Percentiles rank a stretch among this genome's conserved stretches.
Evolutionary conservation across 1,140 invertebrate genomes (phyloP).

Genomic region (Drosophila orena): DNA sequence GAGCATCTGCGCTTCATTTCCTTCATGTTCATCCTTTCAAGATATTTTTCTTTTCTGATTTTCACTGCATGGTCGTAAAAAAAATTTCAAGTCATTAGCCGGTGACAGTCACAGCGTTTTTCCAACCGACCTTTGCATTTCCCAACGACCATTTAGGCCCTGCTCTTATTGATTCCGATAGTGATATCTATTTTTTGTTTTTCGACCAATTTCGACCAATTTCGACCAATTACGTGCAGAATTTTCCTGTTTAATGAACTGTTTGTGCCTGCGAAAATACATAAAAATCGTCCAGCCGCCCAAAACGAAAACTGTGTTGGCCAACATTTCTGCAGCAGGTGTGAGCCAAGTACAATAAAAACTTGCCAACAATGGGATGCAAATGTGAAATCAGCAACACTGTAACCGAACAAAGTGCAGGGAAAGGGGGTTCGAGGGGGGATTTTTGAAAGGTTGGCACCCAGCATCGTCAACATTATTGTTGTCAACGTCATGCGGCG

Average conservation of each 20-base stretch:
- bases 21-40: conserved; percentile 3
- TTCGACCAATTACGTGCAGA: conserved; percentile 36
- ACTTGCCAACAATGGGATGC: conserved; percentile 53
- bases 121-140: not conserved
- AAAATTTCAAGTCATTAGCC: conserved; percentile 61
- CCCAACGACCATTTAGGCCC: not conserved
- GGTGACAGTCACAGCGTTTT: conserved; percentile 26
- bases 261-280: conserved; percentile 24
- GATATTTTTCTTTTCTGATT: not conserved
- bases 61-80: conserved; percentile 4
- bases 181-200: conserved; percentile 8
- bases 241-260: conserved; percentile 45
- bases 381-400: conserved; percentile 57
- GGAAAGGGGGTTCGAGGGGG: not conserved
- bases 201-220: conserved; percentile 24
- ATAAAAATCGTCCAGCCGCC: not conserved
- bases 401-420: conserved; percentile 15
- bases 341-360: conserved; percentile 28
- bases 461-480: conserved; percentile 61
- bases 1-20: no score
- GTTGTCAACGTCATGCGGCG: conserved; percentile 67
- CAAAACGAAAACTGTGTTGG: not conserved
- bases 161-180: not conserved
- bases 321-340: conserved; percentile 16
- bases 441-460: not conserved